Conservation (phyloP, 2,888 invertebrate genomes). For the Oxystoma pomonae region DNA sequence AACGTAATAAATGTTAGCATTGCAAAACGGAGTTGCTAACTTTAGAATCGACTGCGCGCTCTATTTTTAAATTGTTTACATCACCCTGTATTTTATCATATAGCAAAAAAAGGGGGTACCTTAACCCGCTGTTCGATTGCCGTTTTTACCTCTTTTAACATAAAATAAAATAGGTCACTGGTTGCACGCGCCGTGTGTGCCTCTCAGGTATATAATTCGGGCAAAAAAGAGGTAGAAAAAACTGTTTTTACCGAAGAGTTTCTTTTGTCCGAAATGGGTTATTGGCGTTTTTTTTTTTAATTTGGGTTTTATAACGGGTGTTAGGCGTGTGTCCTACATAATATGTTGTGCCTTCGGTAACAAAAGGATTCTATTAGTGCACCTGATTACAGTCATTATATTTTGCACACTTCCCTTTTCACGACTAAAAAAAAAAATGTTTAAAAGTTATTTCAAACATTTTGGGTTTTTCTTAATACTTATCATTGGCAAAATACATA, state of each 20-base stretch:
- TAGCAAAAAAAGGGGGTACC: background rate
- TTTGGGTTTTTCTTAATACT: too few relatives aligned
- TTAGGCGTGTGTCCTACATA: background rate
- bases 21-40: too few relatives aligned
- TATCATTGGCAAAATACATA: too few relatives aligned
- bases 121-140: background rate
- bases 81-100: too few relatives aligned
- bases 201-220: constrained; percentile 9
- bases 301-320: background rate
- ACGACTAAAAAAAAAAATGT: too few relatives aligned
- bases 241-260: background rate
- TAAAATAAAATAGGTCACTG: constrained; percentile 31
- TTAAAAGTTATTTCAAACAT: too few relatives aligned
- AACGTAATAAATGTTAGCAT: too few relatives aligned
- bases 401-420: too few relatives aligned
- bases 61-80: too few relatives aligned
- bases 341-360: background rate
- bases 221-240: background rate
- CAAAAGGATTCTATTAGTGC: background rate
- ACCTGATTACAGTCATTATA: too few relatives aligned
- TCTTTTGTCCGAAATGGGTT: background rate
- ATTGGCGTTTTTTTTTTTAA: background rate
- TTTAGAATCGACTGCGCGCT: too few relatives aligned
- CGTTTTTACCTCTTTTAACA: constrained; percentile 27
- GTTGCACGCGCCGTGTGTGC: constrained; percentile 28